Base-by-base conservation (phyloP, 2,888 invertebrate genomes). In the Geotrupes spiniger region DNA sequence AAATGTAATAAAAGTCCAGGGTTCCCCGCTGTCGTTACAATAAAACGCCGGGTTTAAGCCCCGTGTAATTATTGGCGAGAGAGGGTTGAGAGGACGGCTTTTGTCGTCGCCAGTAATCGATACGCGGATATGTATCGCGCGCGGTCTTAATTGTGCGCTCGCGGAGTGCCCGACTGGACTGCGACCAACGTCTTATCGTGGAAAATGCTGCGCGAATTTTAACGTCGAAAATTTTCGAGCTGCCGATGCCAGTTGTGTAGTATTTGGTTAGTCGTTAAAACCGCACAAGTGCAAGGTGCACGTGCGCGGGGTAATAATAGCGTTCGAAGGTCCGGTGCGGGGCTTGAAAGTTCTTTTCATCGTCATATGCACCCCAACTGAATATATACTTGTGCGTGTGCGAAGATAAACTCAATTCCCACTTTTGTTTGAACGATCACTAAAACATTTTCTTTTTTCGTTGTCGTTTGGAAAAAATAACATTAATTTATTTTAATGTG, bases 1-100 rank as follows among this genome's bases (percentile, higher is more conserved):
- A 65, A 67, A 68, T 63, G 65, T 66, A 67, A 68, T 67, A 65
- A 67, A 65, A 63, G 61, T 62, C 56, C 53, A 58, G 65, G 49
- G 58, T 62, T 58, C 63, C 65, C 64, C 61, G 60, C 61, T 66
- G 66, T 65, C 64, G 66, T 68, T 67, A 66, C 67, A 66, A 68
- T 67, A 67, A 65, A 68, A 68, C 66, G 63, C 61, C 56, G 60
- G 60, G 61, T 60, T 63, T 66, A 68, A 69, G 68, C 66, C 65
- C 65, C 65, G 63, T 65, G 68, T 70, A 70, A 70, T 70, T 67
- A 65, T 66, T 63, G 63, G 58, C 57, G 61, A 61, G 60, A n/a
- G n/a, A 56, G 58, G 60, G 57, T 58, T 57, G 58, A 55, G n/a
- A n/a, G 47, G 44, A 46, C 51, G 54, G 42, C 56, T 54, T 52